phyloP scores from a whole-genome alignment of 2,888 invertebrate species.

The Zygothrica quintamaculata region DNA sequence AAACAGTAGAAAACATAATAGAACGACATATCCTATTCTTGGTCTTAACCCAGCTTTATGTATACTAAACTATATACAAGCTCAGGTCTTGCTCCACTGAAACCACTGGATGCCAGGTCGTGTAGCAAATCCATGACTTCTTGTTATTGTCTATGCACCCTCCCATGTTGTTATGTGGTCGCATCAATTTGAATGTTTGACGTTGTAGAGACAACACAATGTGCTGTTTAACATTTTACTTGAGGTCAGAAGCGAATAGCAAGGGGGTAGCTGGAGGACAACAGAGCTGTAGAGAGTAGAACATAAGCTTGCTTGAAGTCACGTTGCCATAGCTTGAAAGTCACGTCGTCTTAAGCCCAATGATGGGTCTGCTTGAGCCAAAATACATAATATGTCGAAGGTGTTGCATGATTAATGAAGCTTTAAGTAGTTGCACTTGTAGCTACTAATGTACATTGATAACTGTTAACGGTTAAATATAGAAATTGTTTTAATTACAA shows the following conservation, averaged over 20 bases:
- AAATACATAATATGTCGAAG: conserved; percentile 42
- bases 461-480: too few relatives aligned
- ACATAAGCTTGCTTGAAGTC: conserved; percentile 43
- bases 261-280: too few relatives aligned
- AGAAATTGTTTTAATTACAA: too few relatives aligned
- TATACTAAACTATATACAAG: too few relatives aligned
- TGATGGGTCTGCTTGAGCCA: conserved; percentile 24
- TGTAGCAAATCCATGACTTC: conserved; percentile 56
- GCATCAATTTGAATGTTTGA: conserved; percentile 56
- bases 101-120: conserved; percentile 16
- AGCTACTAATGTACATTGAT: conserved; percentile 34
- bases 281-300: too few relatives aligned
- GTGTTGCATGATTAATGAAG: conserved; percentile 42
- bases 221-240: conserved; percentile 28
- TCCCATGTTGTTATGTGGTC: conserved; percentile 38
- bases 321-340: too few relatives aligned
- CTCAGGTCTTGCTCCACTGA: too few relatives aligned
- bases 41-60: conserved; percentile 17
- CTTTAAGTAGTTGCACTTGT: conserved; percentile 36
- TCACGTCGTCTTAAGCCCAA: conserved; percentile 32
- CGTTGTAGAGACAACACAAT: conserved; percentile 19
- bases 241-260: conserved; percentile 19
- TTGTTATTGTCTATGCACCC: conserved; percentile 6
- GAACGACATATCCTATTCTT: background rate
- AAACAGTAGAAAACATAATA: conserved; percentile 1